phyloP scores from a whole-genome alignment of 2,113 vertebrate genomes.

The Cyphomyrus plagiostoma region DNA sequence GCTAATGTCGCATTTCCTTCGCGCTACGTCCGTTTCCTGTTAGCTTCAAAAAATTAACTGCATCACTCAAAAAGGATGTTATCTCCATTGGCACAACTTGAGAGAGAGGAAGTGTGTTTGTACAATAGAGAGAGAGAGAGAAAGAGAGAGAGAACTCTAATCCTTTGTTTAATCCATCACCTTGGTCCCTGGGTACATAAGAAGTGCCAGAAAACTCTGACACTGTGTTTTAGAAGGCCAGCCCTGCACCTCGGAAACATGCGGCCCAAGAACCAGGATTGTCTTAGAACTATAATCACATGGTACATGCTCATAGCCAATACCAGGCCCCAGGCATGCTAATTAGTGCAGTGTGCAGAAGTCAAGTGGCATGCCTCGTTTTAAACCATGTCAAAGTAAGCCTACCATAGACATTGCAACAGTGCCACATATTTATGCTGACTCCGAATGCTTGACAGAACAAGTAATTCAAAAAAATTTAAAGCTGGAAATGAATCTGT shows the following conservation, averaged over 20 bases:
- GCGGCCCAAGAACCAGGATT: neutral
- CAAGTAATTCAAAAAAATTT: neutral
- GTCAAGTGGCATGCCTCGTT: neutral
- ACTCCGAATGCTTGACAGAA: neutral
- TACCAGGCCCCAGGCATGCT: neutral
- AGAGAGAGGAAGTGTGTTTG: neutral
- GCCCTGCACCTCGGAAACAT: neutral
- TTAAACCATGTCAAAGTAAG: neutral
- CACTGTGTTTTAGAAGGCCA: neutral
- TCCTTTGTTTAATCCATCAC: slow-evolving; percentile 8
- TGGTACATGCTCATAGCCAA: neutral
- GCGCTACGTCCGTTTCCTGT: neutral
- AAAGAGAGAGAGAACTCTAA: neutral
- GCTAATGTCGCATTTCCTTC: neutral
- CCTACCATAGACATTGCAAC: neutral
- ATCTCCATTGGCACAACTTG: neutral
- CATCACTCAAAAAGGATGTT: neutral
- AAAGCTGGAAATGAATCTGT: neutral
- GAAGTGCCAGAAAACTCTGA: neutral
- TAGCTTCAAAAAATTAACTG: neutral
- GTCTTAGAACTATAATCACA: neutral
- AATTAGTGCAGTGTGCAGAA: neutral
- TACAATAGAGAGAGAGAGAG: neutral
- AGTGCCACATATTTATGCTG: neutral
- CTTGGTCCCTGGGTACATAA: neutral